These are phyloP conservation scores for Parasteatoda lunata DNA, from an alignment of 2,888 invertebrate species.

Conservation along the genomic window DNA sequence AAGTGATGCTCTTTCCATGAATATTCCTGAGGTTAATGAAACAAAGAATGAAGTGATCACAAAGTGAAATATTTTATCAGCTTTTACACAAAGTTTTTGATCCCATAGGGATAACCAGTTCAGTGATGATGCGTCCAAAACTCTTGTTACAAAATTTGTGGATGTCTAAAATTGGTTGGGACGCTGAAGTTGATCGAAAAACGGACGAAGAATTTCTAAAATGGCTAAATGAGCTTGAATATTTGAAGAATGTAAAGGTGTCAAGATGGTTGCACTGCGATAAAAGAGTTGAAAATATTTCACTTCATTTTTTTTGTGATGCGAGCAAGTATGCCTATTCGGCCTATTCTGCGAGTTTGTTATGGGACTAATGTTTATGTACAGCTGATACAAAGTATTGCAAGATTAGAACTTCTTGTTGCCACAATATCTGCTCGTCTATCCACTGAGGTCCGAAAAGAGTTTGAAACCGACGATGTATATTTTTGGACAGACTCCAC, in stretches of 20 bases:
- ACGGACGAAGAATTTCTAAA: conserved; percentile 12
- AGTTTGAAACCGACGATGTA: not conserved
- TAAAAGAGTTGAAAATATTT: not conserved
- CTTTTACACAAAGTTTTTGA: conserved; percentile 13
- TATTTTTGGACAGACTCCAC: not conserved
- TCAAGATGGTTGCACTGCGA: not conserved
- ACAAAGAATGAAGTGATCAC: not conserved
- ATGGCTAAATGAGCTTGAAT: not conserved
- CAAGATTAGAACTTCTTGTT: conserved; percentile 13
- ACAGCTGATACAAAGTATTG: not conserved
- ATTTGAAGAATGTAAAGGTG: not conserved
- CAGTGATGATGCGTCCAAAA: conserved; percentile 6
- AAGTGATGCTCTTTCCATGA: not conserved
- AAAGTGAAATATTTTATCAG: not conserved
- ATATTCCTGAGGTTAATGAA: not conserved
- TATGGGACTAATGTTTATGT: not conserved
- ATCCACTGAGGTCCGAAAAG: not conserved
- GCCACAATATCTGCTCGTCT: conserved; percentile 7
- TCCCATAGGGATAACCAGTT: not conserved
- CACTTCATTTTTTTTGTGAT: conserved; percentile 12
- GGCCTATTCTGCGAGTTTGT: not conserved
- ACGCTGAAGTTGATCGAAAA: conserved; percentile 13
- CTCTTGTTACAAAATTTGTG: conserved; percentile 33
- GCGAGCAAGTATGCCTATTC: conserved; percentile 13
- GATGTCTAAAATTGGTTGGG: conserved; percentile 23